Conservation (phyloP, 2,888 invertebrate genomes). For the Arctia plantaginis region DNA sequence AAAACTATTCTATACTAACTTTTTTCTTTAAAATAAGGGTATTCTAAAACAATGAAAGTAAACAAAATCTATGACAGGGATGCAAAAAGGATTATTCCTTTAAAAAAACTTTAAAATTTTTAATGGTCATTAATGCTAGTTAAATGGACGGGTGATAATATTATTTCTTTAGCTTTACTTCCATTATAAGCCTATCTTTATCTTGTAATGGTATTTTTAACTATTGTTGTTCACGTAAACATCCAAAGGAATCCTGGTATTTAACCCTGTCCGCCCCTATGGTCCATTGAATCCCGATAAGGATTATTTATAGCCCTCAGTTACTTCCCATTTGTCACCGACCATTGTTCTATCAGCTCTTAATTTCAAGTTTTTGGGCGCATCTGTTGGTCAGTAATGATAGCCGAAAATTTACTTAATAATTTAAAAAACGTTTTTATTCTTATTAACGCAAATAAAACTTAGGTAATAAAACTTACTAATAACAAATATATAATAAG, state of each 20-base stretch:
- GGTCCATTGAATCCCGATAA: conserved; percentile 71
- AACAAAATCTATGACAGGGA: background rate
- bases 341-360: conserved; percentile 51
- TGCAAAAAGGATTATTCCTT: too few species aligned
- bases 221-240: conserved; percentile 16
- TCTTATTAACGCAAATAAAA: background rate
- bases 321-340: conserved; percentile 59
- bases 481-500: background rate
- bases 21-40: background rate
- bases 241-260: conserved; percentile 29
- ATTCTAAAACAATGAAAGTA: background rate
- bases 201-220: conserved; percentile 8
- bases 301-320: conserved; percentile 73
- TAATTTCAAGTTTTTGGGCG: conserved; percentile 40
- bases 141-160: background rate
- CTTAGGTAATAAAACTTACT: background rate
- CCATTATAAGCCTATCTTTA: background rate
- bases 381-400: conserved; percentile 43
- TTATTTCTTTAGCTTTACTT: background rate
- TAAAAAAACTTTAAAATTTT: background rate
- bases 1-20: background rate
- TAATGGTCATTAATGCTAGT: too few species aligned
- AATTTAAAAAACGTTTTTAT: background rate
- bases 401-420: background rate
- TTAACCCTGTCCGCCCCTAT: conserved; percentile 67